phyloP scores from a whole-genome alignment of 2,888 invertebrate genomes.

The Monochamus alternatus region DNA sequence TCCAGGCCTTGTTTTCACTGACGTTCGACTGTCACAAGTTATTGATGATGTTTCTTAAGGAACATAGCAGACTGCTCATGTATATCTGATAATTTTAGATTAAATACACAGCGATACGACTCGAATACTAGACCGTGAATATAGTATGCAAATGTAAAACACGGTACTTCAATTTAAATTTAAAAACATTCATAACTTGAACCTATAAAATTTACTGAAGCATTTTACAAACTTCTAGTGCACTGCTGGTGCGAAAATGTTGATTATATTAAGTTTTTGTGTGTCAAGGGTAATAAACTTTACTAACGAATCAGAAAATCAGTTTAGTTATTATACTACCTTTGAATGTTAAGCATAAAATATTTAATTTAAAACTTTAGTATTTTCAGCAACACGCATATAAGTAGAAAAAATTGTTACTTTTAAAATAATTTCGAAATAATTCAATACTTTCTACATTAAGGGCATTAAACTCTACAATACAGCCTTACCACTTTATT shows the following conservation, averaged over 20 bases:
- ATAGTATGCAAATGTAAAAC: background rate
- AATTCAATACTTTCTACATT: too few species aligned
- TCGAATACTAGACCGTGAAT: background rate
- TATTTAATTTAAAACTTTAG: too few species aligned
- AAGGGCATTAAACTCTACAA: too few species aligned
- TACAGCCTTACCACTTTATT: too few species aligned
- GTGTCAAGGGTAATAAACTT: background rate
- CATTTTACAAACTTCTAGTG: constrained; percentile 8
- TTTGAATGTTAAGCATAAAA: too few species aligned
- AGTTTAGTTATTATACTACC: too few species aligned
- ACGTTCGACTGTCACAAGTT: constrained; percentile 53
- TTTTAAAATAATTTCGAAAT: too few species aligned
- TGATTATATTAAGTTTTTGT: constrained; percentile 3
- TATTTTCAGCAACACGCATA: too few species aligned
- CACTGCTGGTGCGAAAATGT: constrained; percentile 8
- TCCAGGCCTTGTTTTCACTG: constrained; percentile 49
- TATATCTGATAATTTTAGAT: background rate
- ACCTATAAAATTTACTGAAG: constrained; percentile 24
- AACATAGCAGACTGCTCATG: constrained; percentile 39
- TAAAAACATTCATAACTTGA: constrained; percentile 5
- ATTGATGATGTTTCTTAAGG: constrained; percentile 56
- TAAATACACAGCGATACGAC: background rate
- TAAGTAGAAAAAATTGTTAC: too few species aligned
- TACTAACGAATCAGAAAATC: constrained; percentile 7
- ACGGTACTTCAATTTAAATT: background rate